These are phyloP conservation scores for Archilochus colubris DNA, from an alignment of 2,113 vertebrate species.

Conservation along the genomic window DNA sequence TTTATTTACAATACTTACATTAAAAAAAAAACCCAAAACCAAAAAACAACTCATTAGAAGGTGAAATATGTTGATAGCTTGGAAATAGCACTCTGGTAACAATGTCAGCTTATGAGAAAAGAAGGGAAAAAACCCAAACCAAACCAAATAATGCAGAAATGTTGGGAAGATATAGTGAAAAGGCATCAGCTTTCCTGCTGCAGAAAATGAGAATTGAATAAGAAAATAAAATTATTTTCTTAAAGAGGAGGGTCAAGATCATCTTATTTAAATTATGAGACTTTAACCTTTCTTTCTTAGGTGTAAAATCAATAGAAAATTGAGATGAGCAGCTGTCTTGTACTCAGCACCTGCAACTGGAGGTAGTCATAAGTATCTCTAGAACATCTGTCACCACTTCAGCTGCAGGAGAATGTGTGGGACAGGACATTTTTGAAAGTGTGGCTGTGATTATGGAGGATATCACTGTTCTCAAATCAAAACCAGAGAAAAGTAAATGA, in stretches of 20 bases:
- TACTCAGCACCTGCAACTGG: not conserved
- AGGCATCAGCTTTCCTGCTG: not conserved
- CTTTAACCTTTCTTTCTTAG: not conserved
- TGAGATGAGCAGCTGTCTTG: not conserved
- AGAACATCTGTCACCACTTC: not conserved
- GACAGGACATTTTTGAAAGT: not conserved
- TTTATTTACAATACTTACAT: not conserved
- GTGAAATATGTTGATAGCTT: not conserved
- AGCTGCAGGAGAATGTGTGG: accelerated
- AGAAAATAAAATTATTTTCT: not conserved
- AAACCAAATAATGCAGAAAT: not conserved
- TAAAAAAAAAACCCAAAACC: no score
- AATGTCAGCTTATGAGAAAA: not conserved
- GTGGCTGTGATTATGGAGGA: not conserved
- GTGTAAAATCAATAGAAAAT: not conserved
- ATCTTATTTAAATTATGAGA: not conserved
- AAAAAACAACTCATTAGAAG: not conserved
- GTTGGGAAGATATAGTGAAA: not conserved
- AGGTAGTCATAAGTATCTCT: not conserved
- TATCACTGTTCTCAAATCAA: not conserved
- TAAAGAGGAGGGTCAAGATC: not conserved
- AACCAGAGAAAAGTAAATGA: not conserved
- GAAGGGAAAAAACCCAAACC: no score
- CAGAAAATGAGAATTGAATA: not conserved
- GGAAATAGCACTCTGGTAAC: not conserved